A percentile compares a stretch with the other conserved stretches of the same genome.
These are phyloP conservation scores for Carettochelys insculpta DNA, from an alignment of 2,113 vertebrate species.

Conservation along the genomic window DNA sequence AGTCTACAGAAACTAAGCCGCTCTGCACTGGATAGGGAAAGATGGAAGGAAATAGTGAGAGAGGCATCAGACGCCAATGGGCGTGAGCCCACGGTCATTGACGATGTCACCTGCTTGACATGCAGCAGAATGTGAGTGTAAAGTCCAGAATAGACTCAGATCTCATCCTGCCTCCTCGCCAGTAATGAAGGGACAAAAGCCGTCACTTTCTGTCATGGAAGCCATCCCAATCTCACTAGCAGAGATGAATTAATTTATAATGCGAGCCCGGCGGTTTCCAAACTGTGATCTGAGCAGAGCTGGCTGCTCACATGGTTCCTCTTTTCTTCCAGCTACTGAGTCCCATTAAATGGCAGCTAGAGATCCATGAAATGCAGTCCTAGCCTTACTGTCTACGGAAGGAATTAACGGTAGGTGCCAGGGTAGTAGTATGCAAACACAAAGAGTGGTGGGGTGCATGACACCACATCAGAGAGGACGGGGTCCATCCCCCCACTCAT, in stretches of 20 bases:
- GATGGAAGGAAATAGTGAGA: too few relatives aligned
- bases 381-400: background rate
- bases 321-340: background rate
- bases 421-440: rapidly evolving
- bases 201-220: background rate
- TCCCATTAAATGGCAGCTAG: background rate
- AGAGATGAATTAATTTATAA: background rate
- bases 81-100: too few relatives aligned
- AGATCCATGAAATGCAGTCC: background rate
- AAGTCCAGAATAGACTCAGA: background rate
- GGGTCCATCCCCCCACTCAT: background rate
- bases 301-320: background rate
- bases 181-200: background rate
- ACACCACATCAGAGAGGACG: background rate
- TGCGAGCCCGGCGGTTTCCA: background rate
- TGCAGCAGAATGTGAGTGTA: background rate
- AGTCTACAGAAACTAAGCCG: too few relatives aligned
- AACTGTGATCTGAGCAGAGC: background rate
- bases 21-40: too few relatives aligned
- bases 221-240: background rate
- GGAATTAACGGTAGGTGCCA: background rate
- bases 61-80: too few relatives aligned
- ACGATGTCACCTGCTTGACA: background rate
- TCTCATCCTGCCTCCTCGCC: background rate
- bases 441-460: background rate